These are phyloP conservation scores for Drosophila barbarae DNA, from an alignment of 2,888 invertebrate species.

Conservation along the genomic window DNA sequence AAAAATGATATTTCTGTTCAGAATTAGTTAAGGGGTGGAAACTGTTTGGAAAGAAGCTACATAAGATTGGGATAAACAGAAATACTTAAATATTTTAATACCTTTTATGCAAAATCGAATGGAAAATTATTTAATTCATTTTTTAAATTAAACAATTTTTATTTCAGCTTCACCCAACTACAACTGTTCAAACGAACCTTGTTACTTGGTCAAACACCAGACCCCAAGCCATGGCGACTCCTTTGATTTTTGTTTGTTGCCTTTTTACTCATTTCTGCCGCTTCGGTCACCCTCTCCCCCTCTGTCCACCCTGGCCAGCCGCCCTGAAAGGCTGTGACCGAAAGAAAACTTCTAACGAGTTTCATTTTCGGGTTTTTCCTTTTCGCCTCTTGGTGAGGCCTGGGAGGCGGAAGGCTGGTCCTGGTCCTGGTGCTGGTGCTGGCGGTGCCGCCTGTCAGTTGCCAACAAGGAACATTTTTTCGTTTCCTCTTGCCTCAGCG, in stretches of 20 bases:
- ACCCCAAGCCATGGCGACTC: slow-evolving; percentile 7
- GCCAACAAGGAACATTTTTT: slow-evolving; percentile 49
- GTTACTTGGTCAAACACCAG: slow-evolving; percentile 24
- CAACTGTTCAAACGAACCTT: slow-evolving; percentile 6
- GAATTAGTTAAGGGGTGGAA: not conserved
- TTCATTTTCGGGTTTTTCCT: slow-evolving; percentile 40
- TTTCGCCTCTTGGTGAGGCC: slow-evolving; percentile 3
- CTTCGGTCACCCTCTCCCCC: slow-evolving; percentile 1
- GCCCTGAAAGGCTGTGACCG: slow-evolving; percentile 31
- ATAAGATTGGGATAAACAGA: not conserved
- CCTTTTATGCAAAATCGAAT: not conserved
- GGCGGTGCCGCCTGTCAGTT: slow-evolving; percentile 49
- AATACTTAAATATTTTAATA: not conserved
- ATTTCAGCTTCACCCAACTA: not conserved
- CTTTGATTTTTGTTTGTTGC: slow-evolving; percentile 42
- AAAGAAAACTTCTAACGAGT: slow-evolving; percentile 52
- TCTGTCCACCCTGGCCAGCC: slow-evolving; percentile 2
- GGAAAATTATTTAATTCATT: rapidly evolving
- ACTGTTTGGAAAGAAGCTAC: not conserved
- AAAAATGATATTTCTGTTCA: not conserved
- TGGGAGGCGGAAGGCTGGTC: not conserved
- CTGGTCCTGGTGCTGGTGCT: not conserved
- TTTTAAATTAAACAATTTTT: not conserved
- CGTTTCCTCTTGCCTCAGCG: not conserved
- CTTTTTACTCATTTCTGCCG: slow-evolving; percentile 16